Evolutionary conservation across 2,797 vertebrate species (phyloP), one percentile per base, ranked within the genome.

Genomic region (Allobates femoralis): DNA sequence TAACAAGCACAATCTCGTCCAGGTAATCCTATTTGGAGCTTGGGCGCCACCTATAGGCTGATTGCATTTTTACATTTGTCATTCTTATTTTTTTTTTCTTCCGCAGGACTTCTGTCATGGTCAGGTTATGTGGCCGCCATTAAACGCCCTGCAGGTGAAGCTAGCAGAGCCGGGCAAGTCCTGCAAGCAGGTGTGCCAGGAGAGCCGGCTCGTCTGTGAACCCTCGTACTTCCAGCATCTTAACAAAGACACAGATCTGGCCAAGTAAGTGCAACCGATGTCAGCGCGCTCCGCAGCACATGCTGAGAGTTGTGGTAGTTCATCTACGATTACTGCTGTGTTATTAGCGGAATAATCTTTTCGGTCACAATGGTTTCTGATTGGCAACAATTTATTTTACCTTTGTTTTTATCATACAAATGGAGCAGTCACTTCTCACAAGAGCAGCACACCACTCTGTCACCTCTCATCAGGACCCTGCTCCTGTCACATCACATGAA

Each of bases 161-260:
- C 90, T 96, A 50, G 96, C 98, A 0, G 95, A 96, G 66, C 95
- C 96, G 0, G 96, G 98, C 2, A 96, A 94, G 91, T 96, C 97
- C 41, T 99, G 98, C 90, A 99, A 99, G 86, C 98, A 99, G 92
- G 95, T 98, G 78, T 99, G 98, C 91, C 98, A 99, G 94, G 98
- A 99, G 93, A 96, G 94, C 90, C 97, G 99, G 90, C 96, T 99
- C 88, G 98, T 99, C 94, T 99, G 98, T 0, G 98, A 99, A 89
- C 98, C 98, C 0, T 99, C 98, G 23, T 99, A 99, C 94, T 99
- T 99, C 92, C 98, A 99, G 87, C 98, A 99, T 91, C 97, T 99
- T 88, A 99, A 99, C 94, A 99, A 99, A 92, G 97, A 98, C 93
- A 97, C 95, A 90, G 98, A 98, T 91, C 90, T 99, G 93, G 95